phyloP scores from a whole-genome alignment of 2,888 invertebrate genomes.

The Platycheirus rosarum region DNA sequence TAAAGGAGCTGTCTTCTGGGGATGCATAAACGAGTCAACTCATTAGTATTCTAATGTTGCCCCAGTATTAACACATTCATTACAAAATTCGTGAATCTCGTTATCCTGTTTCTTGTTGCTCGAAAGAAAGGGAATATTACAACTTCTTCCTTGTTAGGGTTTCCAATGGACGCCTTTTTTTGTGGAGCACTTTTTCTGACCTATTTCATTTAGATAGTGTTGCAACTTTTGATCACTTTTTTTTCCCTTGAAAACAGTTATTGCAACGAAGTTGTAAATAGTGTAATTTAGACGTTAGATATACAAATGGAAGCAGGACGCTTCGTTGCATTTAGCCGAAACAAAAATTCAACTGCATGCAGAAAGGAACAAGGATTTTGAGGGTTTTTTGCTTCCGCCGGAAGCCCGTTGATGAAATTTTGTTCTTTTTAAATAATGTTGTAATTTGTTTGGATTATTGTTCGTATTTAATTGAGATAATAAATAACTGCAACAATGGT shows the following conservation, averaged over 20 bases:
- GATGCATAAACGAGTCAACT: slow-evolving; percentile 62
- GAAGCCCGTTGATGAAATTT: slow-evolving; percentile 1
- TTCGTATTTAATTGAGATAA: slow-evolving; percentile 29
- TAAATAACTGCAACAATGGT: slow-evolving; percentile 34
- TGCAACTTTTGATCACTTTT: slow-evolving; percentile 47
- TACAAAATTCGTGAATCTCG: slow-evolving; percentile 67
- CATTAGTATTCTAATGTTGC: slow-evolving; percentile 72
- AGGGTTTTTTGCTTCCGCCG: slow-evolving; percentile 29
- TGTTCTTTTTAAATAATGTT: slow-evolving; percentile 6
- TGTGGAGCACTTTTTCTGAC: slow-evolving; percentile 32
- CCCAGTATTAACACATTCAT: slow-evolving; percentile 70
- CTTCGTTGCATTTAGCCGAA: not conserved
- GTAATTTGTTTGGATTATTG: slow-evolving; percentile 52
- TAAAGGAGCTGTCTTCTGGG: slow-evolving; percentile 14
- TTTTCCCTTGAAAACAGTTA: slow-evolving; percentile 2
- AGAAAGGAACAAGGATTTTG: slow-evolving; percentile 19
- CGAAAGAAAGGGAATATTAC: slow-evolving; percentile 37
- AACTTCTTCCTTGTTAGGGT: slow-evolving; percentile 9
- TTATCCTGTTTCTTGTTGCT: slow-evolving; percentile 59
- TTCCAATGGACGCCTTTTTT: slow-evolving; percentile 15
- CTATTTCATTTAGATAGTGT: slow-evolving; percentile 57
- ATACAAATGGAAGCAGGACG: slow-evolving; percentile 29
- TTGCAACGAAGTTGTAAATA: slow-evolving; percentile 63
- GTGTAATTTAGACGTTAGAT: slow-evolving; percentile 52
- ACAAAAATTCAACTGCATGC: slow-evolving; percentile 43